Base-by-base conservation (phyloP, 2,797 vertebrate species). In the Cuculus canorus region DNA sequence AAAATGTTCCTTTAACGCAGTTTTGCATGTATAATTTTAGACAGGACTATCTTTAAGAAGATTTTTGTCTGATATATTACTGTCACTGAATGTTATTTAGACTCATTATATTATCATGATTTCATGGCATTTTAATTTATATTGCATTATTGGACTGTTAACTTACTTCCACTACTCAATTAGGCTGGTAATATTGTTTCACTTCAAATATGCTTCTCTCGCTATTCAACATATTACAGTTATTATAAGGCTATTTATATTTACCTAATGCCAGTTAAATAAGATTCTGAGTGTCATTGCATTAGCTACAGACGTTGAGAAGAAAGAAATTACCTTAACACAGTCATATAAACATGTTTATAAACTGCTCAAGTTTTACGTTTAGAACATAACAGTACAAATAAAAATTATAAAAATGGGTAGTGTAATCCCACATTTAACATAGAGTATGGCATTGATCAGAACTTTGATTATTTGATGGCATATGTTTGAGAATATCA, bases 61-160 rank as follows among this genome's bases (percentile, higher is more conserved):
- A 41, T 66, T 92, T 95, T 91, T 92, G n/a, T 90, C 75, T 96
- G 82, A 93, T 86, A 85, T 96, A 87, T 81, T 90, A 65, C 76
- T 94, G 75, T 93, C 84, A 84, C 33, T 87, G 91, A 94, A 95
- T 96, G 94, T 95, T 96, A 96, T 93, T 97, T 96, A 96, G 95
- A 79, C 61, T 76, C 35, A 93, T 94, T 96, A 89, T 94, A 96
- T 95, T 93, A 96, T 80, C 88, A 79, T 95, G 84, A 95, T 97
- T 97, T 97, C 93, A 92, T 96, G 94, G 93, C 82, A 94, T 97
- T 96, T 96, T 96, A 97, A 96, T 96, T 96, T 96, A 96, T 97
- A 97, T 93, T 95, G 57, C 90, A 90, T 97, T 96, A 95, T 95
- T 96, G 88, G 77, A 80, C 93, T 90, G 90, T 96, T 97, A 97